Evolutionary conservation across 2,797 vertebrate genomes (phyloP).

Genomic region (Notolabrus celidotus): DNA sequence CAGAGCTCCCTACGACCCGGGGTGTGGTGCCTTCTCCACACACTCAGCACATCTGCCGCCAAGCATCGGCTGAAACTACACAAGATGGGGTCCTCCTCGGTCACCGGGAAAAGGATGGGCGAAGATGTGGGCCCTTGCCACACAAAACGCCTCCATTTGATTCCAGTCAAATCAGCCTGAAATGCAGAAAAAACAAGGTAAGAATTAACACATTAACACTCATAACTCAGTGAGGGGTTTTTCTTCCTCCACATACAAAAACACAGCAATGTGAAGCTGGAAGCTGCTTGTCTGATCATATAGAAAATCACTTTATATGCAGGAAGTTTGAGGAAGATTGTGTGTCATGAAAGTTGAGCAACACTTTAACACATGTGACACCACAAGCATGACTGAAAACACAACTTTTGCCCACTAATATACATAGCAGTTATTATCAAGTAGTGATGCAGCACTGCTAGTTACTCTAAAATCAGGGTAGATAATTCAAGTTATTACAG

Average conservation of each 20-base stretch:
- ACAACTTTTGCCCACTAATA: slow-evolving; percentile 27
- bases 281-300: slow-evolving; percentile 8
- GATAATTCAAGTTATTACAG: neutral
- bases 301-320: slow-evolving; percentile 11
- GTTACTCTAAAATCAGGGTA: neutral
- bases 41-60: slow-evolving; percentile 95
- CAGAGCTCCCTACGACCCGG: slow-evolving; percentile 97
- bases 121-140: slow-evolving; percentile 98
- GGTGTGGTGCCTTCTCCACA: slow-evolving; percentile 96
- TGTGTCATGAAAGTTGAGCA: slow-evolving; percentile 37
- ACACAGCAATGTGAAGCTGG: neutral
- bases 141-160: slow-evolving; percentile 99
- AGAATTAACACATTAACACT: slow-evolving; percentile 16
- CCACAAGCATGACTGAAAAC: slow-evolving; percentile 18
- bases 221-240: slow-evolving; percentile 11
- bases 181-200: slow-evolving; percentile 40
- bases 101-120: slow-evolving; percentile 97
- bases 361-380: slow-evolving; percentile 13
- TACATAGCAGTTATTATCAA: slow-evolving; percentile 33
- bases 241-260: neutral
- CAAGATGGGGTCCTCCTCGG: slow-evolving; percentile 98
- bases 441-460: slow-evolving; percentile 7
- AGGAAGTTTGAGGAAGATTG: slow-evolving; percentile 10
- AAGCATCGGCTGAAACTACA: slow-evolving; percentile 99
- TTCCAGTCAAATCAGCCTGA: slow-evolving; percentile 98